Evolutionary conservation across 2,797 vertebrate species (phyloP), one percentile per base, ranked within the genome.

Genomic region (Xenopus petersii): DNA sequence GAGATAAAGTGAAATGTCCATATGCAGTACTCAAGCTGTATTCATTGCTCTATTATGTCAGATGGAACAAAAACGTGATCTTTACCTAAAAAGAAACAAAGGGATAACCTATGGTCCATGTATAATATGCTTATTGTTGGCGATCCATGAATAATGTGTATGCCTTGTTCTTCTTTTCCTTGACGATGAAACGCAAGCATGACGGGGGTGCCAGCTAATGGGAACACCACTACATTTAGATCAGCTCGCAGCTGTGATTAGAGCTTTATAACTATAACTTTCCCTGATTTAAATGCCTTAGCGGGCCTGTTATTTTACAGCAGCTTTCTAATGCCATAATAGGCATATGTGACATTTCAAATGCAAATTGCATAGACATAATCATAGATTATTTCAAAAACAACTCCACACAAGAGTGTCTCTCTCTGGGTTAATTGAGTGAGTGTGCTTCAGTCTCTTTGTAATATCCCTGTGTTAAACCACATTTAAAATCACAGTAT

Each of bases 251-350:
- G 71, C 75, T 73, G 75, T 64, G 66, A 78, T 78, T 78, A 74
- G n/a, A 49, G 24, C 65, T 78, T 33, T 58, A 21, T 49, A 33
- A 74, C 62, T 66, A 26, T 66, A 70, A 55, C 62, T 61, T 46
- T 70, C 61, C 26, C 49, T 60, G 71, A 70, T 74, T 74, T 74
- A 70, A 70, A 66, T 65, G 66, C 42, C 71, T 64, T 65, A 2
- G 47, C 54, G 54, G 71, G 10, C 48, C 26, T 73, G 59, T 58
- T 78, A 73, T 78, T 69, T 73, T 63, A 69, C n/a, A 24, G 47
- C 54, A 26, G 67, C 15, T 79, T 61, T 42, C n/a, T 70, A 79
- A 79, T 74, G 67, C 61, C 55, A 46, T 79, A 74, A 79, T 70
- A 61, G 65, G 55, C 67, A 66, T 54, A 70, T 64, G 71, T 79